Evolutionary conservation across 2,113 vertebrate species (phyloP), one percentile per base, ranked within the genome.

Genomic region (Eolophus roseicapilla): DNA sequence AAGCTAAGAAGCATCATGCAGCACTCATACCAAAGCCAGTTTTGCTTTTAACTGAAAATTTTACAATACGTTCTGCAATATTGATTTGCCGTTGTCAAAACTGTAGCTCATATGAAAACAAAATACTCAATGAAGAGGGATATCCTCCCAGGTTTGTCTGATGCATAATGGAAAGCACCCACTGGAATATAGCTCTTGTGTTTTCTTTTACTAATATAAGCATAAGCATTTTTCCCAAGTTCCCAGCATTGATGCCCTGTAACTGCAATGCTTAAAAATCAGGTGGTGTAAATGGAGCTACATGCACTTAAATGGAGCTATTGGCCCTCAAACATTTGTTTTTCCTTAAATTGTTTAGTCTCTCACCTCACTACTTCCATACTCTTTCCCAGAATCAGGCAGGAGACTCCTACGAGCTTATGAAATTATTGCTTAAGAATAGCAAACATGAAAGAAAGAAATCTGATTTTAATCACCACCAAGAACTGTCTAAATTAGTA

Each of bases 331-430:
- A 50, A 67, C 20, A 18, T 89, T 92, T 91, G 39, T 74, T 92
- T 95, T 91, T 82, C n/a, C 25, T 91, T 44, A 71, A 68, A 62
- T 47, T 93, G 81, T 92, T 95, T 94, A 92, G 89, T 94, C 84
- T 95, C 55, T 79, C 65, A 82, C 71, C 87, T 91, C 65, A 5
- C 39, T 78, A 57, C 83, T 55, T 74, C 69, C 43, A 55, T 27
- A n/a, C 21, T 46, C 25, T 59, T 96, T 94, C 92, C 83, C 88
- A 88, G 91, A 93, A 91, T 60, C 27, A 71, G 62, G 41, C 76
- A 73, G 37, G 46, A 83, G 47, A 84, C 16, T 84, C 60, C 55
- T 53, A 75, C 19, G 63, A 64, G 18, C 16, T 83, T 65, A 29
- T 57, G 76, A 92, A 67, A 70, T 59, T 84, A 50, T 21, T 88